Evolutionary conservation across 2,797 vertebrate genomes (phyloP).

Genomic region (Notolepis coatsorum): DNA sequence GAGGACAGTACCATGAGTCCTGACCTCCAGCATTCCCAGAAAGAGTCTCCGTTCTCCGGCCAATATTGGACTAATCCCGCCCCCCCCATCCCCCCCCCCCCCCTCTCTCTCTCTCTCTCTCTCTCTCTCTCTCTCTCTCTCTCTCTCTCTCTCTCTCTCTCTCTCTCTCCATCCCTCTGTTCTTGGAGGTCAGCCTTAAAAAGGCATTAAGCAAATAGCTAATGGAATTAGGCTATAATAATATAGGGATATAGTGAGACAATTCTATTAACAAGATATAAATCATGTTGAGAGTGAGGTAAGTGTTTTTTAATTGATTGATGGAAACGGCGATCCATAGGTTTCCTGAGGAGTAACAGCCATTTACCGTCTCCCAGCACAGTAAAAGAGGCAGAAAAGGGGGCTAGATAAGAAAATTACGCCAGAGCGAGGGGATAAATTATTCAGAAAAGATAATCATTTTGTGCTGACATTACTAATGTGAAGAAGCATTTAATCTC

Average conservation of each 20-base stretch:
- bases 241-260: constrained; percentile 99
- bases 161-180: constrained; percentile 70
- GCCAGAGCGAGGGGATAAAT: constrained; percentile 88
- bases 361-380: constrained; percentile 90
- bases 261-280: constrained; percentile 99
- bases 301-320: constrained; percentile 99
- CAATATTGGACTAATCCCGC: constrained; percentile 85
- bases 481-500: constrained; percentile 98
- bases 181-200: constrained; percentile 93
- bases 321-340: constrained; percentile 94
- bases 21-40: constrained; percentile 92
- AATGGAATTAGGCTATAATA: constrained; percentile 99
- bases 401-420: constrained; percentile 94
- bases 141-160: too few relatives aligned
- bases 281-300: constrained; percentile 99
- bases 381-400: constrained; percentile 89
- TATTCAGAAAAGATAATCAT: constrained; percentile 98
- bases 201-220: constrained; percentile 95
- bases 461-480: constrained; percentile 99
- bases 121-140: too few relatives aligned
- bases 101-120: too few relatives aligned
- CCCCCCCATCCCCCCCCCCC: too few relatives aligned
- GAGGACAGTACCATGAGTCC: constrained; percentile 62
- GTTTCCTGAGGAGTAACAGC: constrained; percentile 92
- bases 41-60: constrained; percentile 82